These are phyloP conservation scores for Entomyzon cyanotis DNA, from an alignment of 2,113 vertebrate genomes.

Conservation along the genomic window DNA sequence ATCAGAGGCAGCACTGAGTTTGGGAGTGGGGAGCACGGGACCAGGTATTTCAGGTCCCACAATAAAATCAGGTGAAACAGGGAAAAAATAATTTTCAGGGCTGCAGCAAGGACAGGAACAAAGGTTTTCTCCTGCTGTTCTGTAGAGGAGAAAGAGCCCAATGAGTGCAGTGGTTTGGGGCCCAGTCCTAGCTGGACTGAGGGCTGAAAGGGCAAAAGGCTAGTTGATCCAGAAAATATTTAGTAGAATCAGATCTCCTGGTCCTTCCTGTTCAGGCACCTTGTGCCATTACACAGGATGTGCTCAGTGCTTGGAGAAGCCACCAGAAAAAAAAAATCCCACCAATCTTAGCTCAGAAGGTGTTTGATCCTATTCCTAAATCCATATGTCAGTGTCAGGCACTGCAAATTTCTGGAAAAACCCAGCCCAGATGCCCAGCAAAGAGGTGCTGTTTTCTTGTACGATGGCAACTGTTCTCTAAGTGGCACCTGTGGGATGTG, in stretches of 20 bases:
- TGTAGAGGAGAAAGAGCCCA: background rate
- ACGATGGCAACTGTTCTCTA: rapidly evolving
- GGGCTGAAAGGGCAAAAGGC: background rate
- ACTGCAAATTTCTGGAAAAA: background rate
- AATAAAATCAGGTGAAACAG: background rate
- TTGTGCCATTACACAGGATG: background rate
- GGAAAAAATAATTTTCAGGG: background rate
- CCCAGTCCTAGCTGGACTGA: background rate
- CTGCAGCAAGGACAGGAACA: background rate
- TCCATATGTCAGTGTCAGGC: background rate
- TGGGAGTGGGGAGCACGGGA: background rate
- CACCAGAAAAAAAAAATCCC: background rate
- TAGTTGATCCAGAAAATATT: background rate
- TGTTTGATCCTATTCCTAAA: background rate
- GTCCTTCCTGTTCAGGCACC: background rate
- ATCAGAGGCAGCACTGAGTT: background rate
- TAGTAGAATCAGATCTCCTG: background rate
- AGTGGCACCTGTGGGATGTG: background rate
- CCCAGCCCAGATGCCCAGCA: background rate
- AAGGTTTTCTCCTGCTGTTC: background rate
- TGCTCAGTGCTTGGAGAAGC: background rate
- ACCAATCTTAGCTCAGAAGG: background rate
- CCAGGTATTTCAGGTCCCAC: background rate
- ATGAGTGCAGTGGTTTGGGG: background rate
- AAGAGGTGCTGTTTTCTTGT: background rate